A percentile compares a stretch with the other conserved stretches of the same genome.
phyloP scores from a whole-genome alignment of 1,140 invertebrate genomes.

The Pantala flavescens region DNA sequence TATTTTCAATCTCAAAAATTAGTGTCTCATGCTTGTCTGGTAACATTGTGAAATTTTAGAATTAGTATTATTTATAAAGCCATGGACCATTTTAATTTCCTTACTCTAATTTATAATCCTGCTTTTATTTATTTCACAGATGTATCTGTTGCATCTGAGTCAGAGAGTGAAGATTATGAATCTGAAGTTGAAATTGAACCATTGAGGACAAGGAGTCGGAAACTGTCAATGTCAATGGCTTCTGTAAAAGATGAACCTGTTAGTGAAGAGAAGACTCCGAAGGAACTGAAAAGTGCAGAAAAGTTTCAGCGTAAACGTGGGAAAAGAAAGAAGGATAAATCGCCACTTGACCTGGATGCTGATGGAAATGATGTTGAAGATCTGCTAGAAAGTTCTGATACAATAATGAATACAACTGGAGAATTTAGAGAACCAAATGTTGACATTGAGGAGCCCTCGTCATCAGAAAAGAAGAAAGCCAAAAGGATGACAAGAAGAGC shows the following conservation, averaged over 20 bases:
- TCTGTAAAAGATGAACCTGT: constrained; percentile 20
- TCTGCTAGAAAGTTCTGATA: no score
- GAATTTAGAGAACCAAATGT: background rate
- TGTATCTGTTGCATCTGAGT: constrained; percentile 26
- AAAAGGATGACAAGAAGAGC: constrained; percentile 17
- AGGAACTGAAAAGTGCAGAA: constrained; percentile 23
- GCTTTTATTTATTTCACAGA: background rate
- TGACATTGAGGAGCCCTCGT: constrained; percentile 29
- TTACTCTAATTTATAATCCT: no score
- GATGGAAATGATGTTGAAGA: no score
- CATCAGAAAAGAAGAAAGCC: constrained; percentile 15
- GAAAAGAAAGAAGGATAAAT: background rate
- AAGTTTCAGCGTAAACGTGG: background rate
- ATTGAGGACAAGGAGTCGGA: constrained; percentile 19
- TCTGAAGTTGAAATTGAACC: constrained; percentile 25
- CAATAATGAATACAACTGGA: no score
- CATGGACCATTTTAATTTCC: no score
- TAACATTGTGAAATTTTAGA: no score
- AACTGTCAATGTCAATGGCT: constrained; percentile 15
- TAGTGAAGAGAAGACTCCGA: constrained; percentile 18
- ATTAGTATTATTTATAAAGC: no score
- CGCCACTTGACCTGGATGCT: background rate
- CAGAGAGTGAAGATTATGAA: constrained; percentile 38
- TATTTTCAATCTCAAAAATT: no score
- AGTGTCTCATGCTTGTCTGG: no score